Conservation (phyloP, 1,140 invertebrate species). For the Drosophila arizonae region DNA sequence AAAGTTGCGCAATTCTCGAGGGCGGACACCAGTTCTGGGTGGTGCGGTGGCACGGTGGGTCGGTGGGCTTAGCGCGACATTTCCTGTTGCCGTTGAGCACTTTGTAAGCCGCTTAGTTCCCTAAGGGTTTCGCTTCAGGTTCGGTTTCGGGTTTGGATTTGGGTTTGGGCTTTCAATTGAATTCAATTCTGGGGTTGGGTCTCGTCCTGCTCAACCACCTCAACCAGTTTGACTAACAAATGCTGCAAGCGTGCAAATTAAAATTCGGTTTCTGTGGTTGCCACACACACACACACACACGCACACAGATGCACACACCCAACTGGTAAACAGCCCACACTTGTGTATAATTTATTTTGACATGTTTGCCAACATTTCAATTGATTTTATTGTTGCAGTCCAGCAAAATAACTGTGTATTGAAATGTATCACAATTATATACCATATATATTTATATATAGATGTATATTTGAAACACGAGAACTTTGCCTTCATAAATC, state of each 20-base stretch:
- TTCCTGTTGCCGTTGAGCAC: constrained; percentile 48
- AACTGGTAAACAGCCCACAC: constrained; percentile 34
- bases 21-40: neutral
- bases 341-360: constrained; percentile 82
- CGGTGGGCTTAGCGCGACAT: neutral
- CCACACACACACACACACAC: constrained; percentile 53
- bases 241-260: constrained; percentile 81
- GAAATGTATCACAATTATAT: constrained; percentile 78
- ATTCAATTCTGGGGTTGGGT: neutral
- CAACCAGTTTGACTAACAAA: constrained; percentile 61
- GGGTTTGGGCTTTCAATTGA: constrained; percentile 10
- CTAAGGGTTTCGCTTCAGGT: constrained; percentile 37
- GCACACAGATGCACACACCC: constrained; percentile 20
- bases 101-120: constrained; percentile 75
- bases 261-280: constrained; percentile 82
- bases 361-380: constrained; percentile 83
- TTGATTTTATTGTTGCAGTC: constrained; percentile 81
- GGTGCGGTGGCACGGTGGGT: neutral
- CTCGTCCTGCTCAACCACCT: constrained; percentile 28
- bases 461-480: constrained; percentile 65
- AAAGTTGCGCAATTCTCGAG: constrained; percentile 74
- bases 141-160: neutral
- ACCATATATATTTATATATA: neutral
- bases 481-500: constrained; percentile 58
- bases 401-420: constrained; percentile 60